Conservation (phyloP, 2,888 invertebrate genomes). For the Amphipyra berbera region DNA sequence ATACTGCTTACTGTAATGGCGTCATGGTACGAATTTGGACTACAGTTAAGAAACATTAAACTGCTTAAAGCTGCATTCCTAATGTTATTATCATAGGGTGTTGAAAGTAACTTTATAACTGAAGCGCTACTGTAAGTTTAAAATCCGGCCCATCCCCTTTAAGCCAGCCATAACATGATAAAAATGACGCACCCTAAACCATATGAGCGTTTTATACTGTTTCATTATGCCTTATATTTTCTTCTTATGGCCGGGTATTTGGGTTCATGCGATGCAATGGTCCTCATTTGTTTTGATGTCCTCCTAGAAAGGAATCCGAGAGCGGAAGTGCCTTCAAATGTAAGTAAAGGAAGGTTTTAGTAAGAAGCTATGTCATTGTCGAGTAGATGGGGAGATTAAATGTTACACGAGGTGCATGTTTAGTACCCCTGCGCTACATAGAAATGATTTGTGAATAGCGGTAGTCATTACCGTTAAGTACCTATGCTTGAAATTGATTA, state of each 20-base stretch:
- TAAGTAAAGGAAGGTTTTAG: constrained; percentile 17
- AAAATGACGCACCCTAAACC: constrained; percentile 25
- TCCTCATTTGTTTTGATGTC: constrained; percentile 63
- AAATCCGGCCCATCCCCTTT: neutral
- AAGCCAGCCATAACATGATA: constrained; percentile 20
- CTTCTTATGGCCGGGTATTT: constrained; percentile 47
- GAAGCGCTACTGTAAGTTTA: too few species aligned
- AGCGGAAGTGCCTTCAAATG: constrained; percentile 26
- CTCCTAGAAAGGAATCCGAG: constrained; percentile 38
- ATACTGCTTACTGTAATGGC: too few species aligned
- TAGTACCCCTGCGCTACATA: neutral
- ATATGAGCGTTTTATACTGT: constrained; percentile 42
- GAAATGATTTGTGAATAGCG: too few species aligned
- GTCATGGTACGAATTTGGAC: too few species aligned
- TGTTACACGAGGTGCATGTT: neutral
- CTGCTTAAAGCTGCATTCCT: too few species aligned
- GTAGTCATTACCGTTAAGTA: neutral
- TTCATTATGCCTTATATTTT: constrained; percentile 46
- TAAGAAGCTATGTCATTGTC: constrained; percentile 14
- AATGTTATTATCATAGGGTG: too few species aligned
- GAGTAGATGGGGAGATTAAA: neutral
- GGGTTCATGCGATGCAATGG: constrained; percentile 61
- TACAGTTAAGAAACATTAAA: too few species aligned
- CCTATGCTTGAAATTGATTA: too few species aligned
- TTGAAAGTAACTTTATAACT: too few species aligned